Percentiles rank a stretch among this genome's conserved stretches.
Evolutionary conservation across 2,888 invertebrate species (phyloP).

Genomic region (Acanthoscelides obtectus): DNA sequence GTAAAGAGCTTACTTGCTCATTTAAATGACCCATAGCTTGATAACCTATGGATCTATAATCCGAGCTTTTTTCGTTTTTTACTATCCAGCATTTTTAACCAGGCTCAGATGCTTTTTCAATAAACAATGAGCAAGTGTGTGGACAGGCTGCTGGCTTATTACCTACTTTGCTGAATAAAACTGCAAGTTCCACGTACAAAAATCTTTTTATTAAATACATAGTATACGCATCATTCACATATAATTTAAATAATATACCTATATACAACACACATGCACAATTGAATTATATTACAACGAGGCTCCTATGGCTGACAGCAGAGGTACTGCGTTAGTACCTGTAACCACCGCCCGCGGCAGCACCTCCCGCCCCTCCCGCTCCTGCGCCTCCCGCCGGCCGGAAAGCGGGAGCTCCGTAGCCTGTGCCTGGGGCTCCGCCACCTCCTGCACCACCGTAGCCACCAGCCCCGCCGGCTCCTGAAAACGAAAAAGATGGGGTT

Average conservation of each 20-base stretch:
- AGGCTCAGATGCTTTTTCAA: no score
- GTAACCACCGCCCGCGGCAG: conserved; percentile 9
- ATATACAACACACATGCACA: not conserved
- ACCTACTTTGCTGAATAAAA: no score
- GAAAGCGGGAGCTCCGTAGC: conserved; percentile 4
- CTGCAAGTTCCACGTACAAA: not conserved
- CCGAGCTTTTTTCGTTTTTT: no score
- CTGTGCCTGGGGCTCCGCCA: conserved; percentile 11
- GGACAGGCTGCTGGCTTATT: no score
- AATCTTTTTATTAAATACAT: not conserved
- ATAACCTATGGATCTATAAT: no score
- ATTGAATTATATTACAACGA: not conserved
- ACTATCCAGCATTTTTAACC: no score
- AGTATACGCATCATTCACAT: not conserved
- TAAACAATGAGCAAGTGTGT: no score
- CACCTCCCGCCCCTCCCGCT: conserved; percentile 13
- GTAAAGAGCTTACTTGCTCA: no score
- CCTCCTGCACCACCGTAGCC: conserved; percentile 9
- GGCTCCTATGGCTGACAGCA: conserved; percentile 1
- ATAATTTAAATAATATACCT: not conserved
- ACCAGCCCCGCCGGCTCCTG: conserved; percentile 12
- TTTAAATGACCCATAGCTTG: no score
- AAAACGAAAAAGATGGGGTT: no score
- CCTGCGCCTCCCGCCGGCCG: conserved; percentile 6
- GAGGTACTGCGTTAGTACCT: not conserved